A percentile compares a stretch with the other conserved stretches of the same genome.
Conservation (phyloP, 2,113 vertebrate species). For the Verasper variegatus region DNA sequence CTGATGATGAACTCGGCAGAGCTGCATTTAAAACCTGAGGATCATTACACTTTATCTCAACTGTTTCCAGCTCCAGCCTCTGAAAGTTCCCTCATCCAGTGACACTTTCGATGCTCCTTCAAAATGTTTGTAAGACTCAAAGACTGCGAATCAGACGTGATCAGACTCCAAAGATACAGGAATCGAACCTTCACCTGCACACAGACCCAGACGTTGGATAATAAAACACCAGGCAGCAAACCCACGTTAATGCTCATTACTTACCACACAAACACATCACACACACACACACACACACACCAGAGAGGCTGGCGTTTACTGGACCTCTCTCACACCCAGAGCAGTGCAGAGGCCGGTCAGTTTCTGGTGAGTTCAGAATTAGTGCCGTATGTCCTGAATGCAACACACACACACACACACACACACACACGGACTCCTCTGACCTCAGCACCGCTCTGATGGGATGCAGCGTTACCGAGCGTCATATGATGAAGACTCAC, state of each 20-base stretch:
- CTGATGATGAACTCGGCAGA: background rate
- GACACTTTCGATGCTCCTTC: background rate
- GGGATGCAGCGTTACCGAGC: background rate
- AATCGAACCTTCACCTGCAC: slow-evolving; percentile 1
- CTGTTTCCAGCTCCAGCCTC: background rate
- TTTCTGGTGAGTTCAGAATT: slow-evolving; percentile 28
- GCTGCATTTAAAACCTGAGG: background rate
- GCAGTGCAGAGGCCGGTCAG: slow-evolving; percentile 37
- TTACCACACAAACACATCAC: slow-evolving; percentile 36
- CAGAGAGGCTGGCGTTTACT: slow-evolving; percentile 3
- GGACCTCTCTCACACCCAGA: background rate
- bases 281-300: slow-evolving; percentile 2
- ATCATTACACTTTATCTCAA: background rate
- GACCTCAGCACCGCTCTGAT: background rate
- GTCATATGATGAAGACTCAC: slow-evolving; percentile 35
- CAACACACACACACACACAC: slow-evolving; percentile 11
- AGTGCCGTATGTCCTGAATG: slow-evolving; percentile 17
- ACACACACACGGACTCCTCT: background rate
- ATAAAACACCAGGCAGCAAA: slow-evolving; percentile 26
- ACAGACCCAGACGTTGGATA: slow-evolving; percentile 7
- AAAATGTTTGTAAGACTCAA: background rate
- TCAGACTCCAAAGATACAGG: slow-evolving; percentile 30
- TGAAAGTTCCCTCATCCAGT: background rate
- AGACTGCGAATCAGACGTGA: slow-evolving; percentile 17
- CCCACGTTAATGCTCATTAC: slow-evolving; percentile 11